These are phyloP conservation scores for Ametastegia equiseti DNA, from an alignment of 2,888 invertebrate genomes.

Conservation along the genomic window DNA sequence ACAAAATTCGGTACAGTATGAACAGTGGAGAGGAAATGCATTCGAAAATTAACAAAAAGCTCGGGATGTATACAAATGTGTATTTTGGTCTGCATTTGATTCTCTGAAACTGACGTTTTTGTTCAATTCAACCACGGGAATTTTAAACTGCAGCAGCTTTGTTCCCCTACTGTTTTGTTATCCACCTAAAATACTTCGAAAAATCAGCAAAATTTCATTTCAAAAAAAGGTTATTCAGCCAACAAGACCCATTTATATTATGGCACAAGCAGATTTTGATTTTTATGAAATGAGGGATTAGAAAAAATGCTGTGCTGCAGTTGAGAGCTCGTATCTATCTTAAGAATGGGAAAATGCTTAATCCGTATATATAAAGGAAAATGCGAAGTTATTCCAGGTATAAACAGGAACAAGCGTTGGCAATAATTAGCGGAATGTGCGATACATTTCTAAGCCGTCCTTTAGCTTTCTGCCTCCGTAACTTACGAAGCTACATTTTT, in stretches of 20 bases:
- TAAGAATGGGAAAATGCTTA: background rate
- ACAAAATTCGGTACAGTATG: background rate
- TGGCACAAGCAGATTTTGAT: background rate
- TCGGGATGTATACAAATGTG: background rate
- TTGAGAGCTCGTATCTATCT: background rate
- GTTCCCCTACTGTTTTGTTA: too few species aligned
- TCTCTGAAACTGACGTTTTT: too few species aligned
- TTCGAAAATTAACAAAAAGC: background rate
- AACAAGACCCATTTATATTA: background rate
- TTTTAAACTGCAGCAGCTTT: too few species aligned
- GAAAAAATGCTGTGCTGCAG: background rate
- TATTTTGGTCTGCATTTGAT: background rate
- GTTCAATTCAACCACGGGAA: background rate
- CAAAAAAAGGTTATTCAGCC: too few species aligned
- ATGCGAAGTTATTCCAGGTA: background rate
- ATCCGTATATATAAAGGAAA: background rate
- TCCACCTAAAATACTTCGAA: too few species aligned
- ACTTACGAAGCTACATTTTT: conserved; percentile 24
- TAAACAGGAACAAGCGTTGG: background rate
- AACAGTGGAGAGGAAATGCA: background rate
- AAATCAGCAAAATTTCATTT: too few species aligned
- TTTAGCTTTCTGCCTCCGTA: background rate
- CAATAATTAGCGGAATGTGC: conserved; percentile 20
- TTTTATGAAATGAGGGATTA: background rate
- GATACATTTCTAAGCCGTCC: background rate